Percentiles rank a stretch among this genome's conserved stretches.
Conservation (phyloP, 2,797 vertebrate species). For the Danio kyathit region DNA sequence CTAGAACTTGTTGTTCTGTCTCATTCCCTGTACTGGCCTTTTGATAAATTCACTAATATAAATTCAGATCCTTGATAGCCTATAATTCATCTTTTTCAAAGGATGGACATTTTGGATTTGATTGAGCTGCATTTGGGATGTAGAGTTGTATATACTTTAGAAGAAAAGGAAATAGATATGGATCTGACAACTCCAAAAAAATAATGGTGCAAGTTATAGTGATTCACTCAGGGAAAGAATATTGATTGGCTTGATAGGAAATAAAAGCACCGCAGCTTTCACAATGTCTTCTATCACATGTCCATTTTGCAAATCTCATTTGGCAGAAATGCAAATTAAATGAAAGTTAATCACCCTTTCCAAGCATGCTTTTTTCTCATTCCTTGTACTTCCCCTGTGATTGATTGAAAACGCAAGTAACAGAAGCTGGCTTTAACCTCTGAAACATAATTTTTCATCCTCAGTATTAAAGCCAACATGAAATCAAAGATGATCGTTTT, state of each 20-base stretch:
- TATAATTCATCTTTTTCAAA: neutral
- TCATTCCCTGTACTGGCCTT: too few species aligned
- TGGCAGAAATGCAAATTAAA: conserved; percentile 48
- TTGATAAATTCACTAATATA: too few species aligned
- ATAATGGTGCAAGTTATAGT: conserved; percentile 15
- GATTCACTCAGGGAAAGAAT: neutral
- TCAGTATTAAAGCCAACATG: conserved; percentile 12
- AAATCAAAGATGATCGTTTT: neutral
- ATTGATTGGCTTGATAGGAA: conserved; percentile 43
- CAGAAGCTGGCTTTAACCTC: conserved; percentile 2
- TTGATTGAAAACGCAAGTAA: conserved; percentile 24
- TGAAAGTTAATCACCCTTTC: conserved; percentile 41
- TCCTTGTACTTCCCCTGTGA: conserved; percentile 13
- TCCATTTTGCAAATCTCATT: conserved; percentile 1
- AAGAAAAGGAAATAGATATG: conserved; percentile 21
- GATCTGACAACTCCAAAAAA: conserved; percentile 26
- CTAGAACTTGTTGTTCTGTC: too few species aligned
- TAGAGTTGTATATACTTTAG: neutral
- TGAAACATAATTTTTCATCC: neutral
- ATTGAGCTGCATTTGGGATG: conserved; percentile 1
- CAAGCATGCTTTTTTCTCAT: neutral
- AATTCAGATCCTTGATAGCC: too few species aligned
- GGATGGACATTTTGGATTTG: neutral
- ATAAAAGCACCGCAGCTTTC: conserved; percentile 37
- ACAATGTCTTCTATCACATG: conserved; percentile 23